These are phyloP conservation scores for Chloropsis hardwickii DNA, from an alignment of 2,113 vertebrate species.

Conservation along the genomic window DNA sequence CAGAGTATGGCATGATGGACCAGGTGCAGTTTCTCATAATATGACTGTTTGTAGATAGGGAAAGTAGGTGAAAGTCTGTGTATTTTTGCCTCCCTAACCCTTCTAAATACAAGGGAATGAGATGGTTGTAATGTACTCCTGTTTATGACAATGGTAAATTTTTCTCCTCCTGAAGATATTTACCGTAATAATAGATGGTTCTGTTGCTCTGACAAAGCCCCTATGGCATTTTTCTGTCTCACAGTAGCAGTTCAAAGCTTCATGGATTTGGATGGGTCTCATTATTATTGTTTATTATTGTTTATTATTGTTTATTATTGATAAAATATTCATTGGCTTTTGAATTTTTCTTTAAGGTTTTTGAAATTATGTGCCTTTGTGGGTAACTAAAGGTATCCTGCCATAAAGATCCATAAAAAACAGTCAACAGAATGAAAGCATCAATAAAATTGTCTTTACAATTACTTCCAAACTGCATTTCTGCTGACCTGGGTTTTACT, in stretches of 20 bases:
- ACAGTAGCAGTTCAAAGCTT: slow-evolving; percentile 1
- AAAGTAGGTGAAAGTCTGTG: not conserved
- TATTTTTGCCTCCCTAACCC: not conserved
- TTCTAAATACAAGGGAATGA: not conserved
- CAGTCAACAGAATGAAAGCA: slow-evolving; percentile 47
- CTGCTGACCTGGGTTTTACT: slow-evolving; percentile 63
- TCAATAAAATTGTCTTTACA: slow-evolving; percentile 50
- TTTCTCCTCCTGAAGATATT: not conserved
- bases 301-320: slow-evolving; percentile 52
- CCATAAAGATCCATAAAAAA: slow-evolving; percentile 61
- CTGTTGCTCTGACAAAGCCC: not conserved
- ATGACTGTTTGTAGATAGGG: not conserved
- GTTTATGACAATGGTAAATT: not conserved
- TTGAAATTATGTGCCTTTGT: slow-evolving; percentile 37
- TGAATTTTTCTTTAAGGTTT: slow-evolving; percentile 45
- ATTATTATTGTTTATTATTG: slow-evolving; percentile 41
- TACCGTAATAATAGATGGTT: slow-evolving; percentile 18
- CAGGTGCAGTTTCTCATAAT: not conserved
- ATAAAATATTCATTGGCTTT: slow-evolving; percentile 66
- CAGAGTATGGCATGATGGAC: not conserved
- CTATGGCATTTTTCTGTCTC: not conserved
- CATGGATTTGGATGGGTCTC: not conserved
- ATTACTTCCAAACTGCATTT: slow-evolving; percentile 39
- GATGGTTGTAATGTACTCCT: not conserved
- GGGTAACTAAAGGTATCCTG: slow-evolving; percentile 24